Percentiles rank a stretch among this genome's conserved stretches.
phyloP scores from a whole-genome alignment of 1,140 invertebrate species.

The Teleopsis dalmanni region DNA sequence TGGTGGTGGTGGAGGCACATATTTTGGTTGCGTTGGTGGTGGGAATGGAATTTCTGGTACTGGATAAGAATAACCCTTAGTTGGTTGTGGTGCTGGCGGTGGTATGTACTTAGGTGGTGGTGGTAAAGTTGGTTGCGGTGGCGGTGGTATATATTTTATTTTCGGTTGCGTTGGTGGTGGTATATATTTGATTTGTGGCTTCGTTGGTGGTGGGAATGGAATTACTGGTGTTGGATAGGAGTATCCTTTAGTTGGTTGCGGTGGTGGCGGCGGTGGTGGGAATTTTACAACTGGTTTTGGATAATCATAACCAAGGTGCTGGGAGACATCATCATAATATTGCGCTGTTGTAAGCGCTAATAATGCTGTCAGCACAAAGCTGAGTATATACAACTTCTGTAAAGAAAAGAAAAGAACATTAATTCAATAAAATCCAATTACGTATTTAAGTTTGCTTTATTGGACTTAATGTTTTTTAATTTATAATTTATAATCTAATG shows the following conservation, averaged over 20 bases:
- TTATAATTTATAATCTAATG: too few species aligned
- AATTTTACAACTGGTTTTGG: neutral
- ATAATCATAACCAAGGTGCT: constrained; percentile 1
- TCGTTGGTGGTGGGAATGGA: neutral
- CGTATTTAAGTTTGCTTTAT: too few species aligned
- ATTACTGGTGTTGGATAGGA: constrained; percentile 3
- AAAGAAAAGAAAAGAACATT: constrained; percentile 9
- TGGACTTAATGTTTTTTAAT: too few species aligned
- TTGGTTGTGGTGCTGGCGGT: constrained; percentile 8
- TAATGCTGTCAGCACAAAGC: constrained; percentile 19
- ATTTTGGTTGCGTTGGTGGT: constrained; percentile 4
- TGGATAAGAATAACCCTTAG: constrained; percentile 26
- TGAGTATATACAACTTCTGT: constrained; percentile 25
- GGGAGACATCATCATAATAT: constrained; percentile 1
- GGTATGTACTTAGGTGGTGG: neutral
- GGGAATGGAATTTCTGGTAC: constrained; percentile 11
- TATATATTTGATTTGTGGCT: neutral
- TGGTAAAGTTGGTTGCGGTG: neutral
- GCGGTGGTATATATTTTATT: too few species aligned
- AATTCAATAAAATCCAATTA: too few species aligned
- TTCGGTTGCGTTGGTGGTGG: neutral
- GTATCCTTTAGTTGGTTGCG: neutral
- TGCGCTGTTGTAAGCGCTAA: constrained; percentile 11
- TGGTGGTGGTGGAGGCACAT: too few species aligned
- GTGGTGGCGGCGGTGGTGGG: neutral